phyloP scores from a whole-genome alignment of 2,797 vertebrate species.

The Falco novaeseelandiae region DNA sequence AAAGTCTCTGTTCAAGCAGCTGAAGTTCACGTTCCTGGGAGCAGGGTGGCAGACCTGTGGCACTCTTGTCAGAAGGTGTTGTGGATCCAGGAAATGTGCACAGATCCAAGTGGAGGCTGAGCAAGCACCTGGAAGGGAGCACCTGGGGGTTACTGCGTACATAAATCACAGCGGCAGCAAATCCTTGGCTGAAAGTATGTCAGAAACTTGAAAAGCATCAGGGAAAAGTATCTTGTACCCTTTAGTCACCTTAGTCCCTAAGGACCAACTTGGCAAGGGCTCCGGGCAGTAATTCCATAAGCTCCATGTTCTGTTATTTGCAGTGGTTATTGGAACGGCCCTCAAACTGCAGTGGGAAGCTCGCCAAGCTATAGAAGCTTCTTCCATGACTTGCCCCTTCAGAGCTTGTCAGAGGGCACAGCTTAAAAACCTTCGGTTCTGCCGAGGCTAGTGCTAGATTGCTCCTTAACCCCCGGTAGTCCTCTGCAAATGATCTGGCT shows the following conservation, averaged over 20 bases:
- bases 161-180: not conserved
- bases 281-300: not conserved
- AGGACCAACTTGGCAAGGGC: not conserved
- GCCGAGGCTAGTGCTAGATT: not conserved
- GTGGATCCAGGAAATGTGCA: not conserved
- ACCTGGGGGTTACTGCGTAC: not conserved
- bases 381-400: not conserved
- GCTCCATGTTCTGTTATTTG: not conserved
- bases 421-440: not conserved
- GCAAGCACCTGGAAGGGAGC: not conserved
- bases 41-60: not conserved
- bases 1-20: not conserved
- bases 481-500: not conserved
- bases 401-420: not conserved
- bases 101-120: not conserved
- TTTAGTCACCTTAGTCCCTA: not conserved
- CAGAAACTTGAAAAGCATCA: not conserved
- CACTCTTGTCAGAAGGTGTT: not conserved
- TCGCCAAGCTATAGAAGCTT: not conserved
- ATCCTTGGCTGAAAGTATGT: not conserved
- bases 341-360: not conserved
- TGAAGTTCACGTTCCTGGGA: not conserved
- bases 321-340: not conserved
- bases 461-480: not conserved
- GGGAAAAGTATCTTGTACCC: not conserved